A percentile compares a stretch with the other conserved stretches of the same genome.
Evolutionary conservation across 2,113 vertebrate genomes (phyloP).

Genomic region (Speoplatyrhinus poulsoni): DNA sequence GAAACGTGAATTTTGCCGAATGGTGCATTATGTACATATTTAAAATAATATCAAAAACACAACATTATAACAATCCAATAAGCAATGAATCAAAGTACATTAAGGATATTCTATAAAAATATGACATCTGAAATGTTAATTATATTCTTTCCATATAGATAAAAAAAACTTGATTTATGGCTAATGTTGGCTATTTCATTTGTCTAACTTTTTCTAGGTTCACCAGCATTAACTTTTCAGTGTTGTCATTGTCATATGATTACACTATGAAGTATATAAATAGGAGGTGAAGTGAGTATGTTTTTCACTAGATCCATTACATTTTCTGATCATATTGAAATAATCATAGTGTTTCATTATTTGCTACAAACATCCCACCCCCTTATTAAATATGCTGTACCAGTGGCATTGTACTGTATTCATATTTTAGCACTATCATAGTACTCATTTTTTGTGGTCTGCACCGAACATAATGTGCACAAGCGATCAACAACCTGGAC

Average conservation of each 20-base stretch:
- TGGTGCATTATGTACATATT: no score
- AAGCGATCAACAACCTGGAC: not conserved
- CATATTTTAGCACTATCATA: not conserved
- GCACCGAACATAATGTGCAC: not conserved
- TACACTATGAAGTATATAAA: slow-evolving; percentile 13
- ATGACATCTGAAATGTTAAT: no score
- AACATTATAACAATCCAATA: no score
- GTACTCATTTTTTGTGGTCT: slow-evolving; percentile 10
- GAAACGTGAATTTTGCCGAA: no score
- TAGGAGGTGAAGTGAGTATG: not conserved
- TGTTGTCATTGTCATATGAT: slow-evolving; percentile 38
- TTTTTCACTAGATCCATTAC: slow-evolving; percentile 27
- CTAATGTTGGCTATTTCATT: no score
- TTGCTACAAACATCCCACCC: slow-evolving; percentile 3
- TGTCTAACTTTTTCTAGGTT: no score
- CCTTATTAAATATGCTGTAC: slow-evolving; percentile 2
- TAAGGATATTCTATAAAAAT: no score
- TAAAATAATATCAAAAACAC: no score
- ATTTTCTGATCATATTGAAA: slow-evolving; percentile 25
- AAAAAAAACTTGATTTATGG: no score
- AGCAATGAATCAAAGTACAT: no score
- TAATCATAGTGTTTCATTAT: not conserved
- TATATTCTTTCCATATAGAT: no score
- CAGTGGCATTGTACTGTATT: not conserved
- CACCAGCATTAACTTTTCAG: slow-evolving; percentile 25